Base-by-base conservation (phyloP, 23 tunicate genomes). In the Halocynthia roretzi region DNA sequence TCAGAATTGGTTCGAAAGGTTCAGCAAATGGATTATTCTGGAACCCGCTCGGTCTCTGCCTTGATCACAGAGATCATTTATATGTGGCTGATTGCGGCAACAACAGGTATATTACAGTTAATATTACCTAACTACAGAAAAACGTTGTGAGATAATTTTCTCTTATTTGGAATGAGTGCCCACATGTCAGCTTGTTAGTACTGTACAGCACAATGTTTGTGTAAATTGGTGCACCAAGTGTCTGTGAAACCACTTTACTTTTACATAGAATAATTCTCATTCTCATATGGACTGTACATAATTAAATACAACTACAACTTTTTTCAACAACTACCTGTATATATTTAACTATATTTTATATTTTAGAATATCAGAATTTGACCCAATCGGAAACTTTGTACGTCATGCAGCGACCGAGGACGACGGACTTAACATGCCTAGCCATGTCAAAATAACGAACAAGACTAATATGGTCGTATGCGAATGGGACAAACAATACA, bases 1-100 rank as follows among this genome's bases (percentile, higher is more conserved):
- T 75, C 20, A 77, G 84, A 23, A 80, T 89, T 49, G 96, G 96
- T 10, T 85, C 82, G 15, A 83, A 89, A 60, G 96, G 96, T 31
- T 85, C 89, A 10, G 77, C 60, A 8, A 88, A 84, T 20, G 96
- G 96, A 68, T 15, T 64, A 61, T 89, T 89, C 53, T 89, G 96
- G 96, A 89, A 84, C 69, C 96, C 96, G 21, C 80, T 89, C 52
- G 96, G 96, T 15, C 52, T 89, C 51, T 89, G 96, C 60, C 71
- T 89, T 56, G 89, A 84, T 61, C 51, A 76, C 22, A 61, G 52
- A 14, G 96, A 87, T 7, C 55, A 80, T 49, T 61, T 89, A n/a
- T 76, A 71, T 51, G 96, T 89, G 44, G 96, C 96, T 8, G 96
- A 89, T 80, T 89, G 96, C 68, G 96, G 96, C 7, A 89, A 89